phyloP scores from a whole-genome alignment of 2,888 invertebrate genomes.

The Melieria omissa region DNA sequence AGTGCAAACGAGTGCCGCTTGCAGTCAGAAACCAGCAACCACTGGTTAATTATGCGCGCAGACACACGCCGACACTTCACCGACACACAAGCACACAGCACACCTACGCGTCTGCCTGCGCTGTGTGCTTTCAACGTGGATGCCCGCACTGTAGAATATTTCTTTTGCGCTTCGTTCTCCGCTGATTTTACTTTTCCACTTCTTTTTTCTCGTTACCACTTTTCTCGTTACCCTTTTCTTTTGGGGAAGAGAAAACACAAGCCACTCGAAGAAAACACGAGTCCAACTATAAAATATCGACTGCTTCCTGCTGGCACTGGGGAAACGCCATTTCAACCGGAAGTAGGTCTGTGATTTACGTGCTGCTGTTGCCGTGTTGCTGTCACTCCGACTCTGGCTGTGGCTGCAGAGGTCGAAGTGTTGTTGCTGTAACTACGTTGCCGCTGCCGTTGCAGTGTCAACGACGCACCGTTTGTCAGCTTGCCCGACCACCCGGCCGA shows the following conservation, averaged over 20 bases:
- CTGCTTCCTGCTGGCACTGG: slow-evolving; percentile 41
- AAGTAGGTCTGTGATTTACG: slow-evolving; percentile 47
- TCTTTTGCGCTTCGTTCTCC: background rate
- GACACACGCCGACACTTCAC: background rate
- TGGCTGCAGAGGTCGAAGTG: background rate
- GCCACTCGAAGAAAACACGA: background rate
- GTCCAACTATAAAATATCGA: slow-evolving; percentile 43
- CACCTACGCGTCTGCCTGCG: background rate
- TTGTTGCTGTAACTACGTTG: background rate
- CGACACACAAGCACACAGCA: no score
- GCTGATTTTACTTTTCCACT: background rate
- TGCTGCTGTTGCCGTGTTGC: slow-evolving; percentile 24
- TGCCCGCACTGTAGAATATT: background rate
- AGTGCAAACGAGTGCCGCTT: background rate
- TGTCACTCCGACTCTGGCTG: slow-evolving; percentile 3
- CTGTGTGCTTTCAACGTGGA: background rate
- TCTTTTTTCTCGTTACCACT: background rate
- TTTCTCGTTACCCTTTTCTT: background rate
- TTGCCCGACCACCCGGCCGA: no score
- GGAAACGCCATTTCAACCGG: slow-evolving; percentile 45
- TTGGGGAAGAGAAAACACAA: background rate
- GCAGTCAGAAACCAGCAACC: background rate
- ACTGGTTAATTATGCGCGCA: background rate
- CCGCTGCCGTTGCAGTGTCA: background rate
- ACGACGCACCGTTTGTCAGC: background rate